phyloP scores from a whole-genome alignment of 1,140 invertebrate species.

The Dendroctonus ponderosae region DNA sequence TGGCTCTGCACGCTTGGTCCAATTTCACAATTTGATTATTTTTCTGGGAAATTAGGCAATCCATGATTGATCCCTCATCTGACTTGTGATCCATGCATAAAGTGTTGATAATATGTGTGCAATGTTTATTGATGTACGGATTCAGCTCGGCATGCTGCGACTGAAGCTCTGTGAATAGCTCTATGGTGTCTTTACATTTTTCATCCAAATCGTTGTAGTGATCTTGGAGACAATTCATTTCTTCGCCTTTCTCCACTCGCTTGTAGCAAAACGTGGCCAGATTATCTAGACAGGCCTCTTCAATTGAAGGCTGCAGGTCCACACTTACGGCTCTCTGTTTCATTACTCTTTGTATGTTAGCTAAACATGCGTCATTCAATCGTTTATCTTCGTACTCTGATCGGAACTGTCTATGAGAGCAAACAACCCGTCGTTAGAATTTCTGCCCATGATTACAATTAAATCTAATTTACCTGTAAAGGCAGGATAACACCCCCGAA shows the following conservation, averaged over 20 bases:
- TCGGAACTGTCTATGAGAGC: slow-evolving; percentile 51
- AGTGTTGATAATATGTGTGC: slow-evolving; percentile 77
- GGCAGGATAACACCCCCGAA: slow-evolving; percentile 83
- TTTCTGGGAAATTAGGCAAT: slow-evolving; percentile 92
- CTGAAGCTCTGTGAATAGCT: slow-evolving; percentile 88
- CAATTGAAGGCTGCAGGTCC: slow-evolving; percentile 91
- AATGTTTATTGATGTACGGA: slow-evolving; percentile 78
- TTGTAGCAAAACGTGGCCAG: slow-evolving; percentile 80
- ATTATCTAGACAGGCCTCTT: slow-evolving; percentile 85
- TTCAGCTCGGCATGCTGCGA: slow-evolving; percentile 84
- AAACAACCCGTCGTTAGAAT: background rate
- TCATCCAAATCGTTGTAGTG: slow-evolving; percentile 70
- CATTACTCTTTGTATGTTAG: slow-evolving; percentile 89
- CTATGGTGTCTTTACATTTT: slow-evolving; percentile 46
- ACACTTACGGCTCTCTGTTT: slow-evolving; percentile 86
- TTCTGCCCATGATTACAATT: background rate
- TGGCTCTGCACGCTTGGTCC: slow-evolving; percentile 83
- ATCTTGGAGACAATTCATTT: slow-evolving; percentile 90
- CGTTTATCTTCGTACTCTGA: slow-evolving; percentile 66
- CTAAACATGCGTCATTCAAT: slow-evolving; percentile 64
- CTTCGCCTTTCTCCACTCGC: slow-evolving; percentile 79
- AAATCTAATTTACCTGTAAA: slow-evolving; percentile 62
- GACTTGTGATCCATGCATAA: slow-evolving; percentile 73
- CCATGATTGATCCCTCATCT: slow-evolving; percentile 85
- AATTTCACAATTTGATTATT: slow-evolving; percentile 74